A percentile compares a stretch with the other conserved stretches of the same genome.
phyloP scores from a whole-genome alignment of 2,113 vertebrate species.

The Naja naja region DNA sequence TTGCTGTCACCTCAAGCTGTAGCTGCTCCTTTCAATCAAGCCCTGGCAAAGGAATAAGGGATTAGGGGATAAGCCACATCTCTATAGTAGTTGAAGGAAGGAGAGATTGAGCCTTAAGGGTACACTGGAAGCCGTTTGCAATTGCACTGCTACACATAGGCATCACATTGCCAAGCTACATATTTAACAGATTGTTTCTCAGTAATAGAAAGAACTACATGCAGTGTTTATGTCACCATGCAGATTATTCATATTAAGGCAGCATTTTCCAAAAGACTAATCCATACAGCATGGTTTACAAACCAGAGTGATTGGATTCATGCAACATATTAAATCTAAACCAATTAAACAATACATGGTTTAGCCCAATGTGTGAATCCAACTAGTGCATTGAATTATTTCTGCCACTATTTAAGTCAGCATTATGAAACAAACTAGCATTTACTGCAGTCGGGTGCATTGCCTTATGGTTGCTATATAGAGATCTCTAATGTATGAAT shows the following conservation, averaged over 20 bases:
- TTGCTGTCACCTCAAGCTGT: neutral
- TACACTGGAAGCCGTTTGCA: neutral
- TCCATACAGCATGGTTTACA: neutral
- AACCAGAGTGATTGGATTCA: neutral
- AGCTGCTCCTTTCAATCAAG: neutral
- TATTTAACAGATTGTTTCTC: neutral
- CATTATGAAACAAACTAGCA: neutral
- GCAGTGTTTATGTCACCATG: neutral
- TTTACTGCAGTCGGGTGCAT: neutral
- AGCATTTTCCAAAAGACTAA: neutral
- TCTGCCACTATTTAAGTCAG: neutral
- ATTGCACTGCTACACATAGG: neutral
- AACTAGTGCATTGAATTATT: neutral
- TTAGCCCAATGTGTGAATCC: neutral
- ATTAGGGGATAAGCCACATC: neutral
- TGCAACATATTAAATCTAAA: neutral
- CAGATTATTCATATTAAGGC: neutral
- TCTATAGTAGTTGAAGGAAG: neutral
- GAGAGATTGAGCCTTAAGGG: neutral
- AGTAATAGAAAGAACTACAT: neutral
- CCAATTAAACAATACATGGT: neutral
- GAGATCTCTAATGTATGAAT: neutral
- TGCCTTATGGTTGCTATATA: neutral
- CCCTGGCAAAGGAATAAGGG: neutral
- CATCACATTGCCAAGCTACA: neutral